These are phyloP conservation scores for Paralvinella palmiformis DNA, from an alignment of 1,140 invertebrate species.

Conservation along the genomic window DNA sequence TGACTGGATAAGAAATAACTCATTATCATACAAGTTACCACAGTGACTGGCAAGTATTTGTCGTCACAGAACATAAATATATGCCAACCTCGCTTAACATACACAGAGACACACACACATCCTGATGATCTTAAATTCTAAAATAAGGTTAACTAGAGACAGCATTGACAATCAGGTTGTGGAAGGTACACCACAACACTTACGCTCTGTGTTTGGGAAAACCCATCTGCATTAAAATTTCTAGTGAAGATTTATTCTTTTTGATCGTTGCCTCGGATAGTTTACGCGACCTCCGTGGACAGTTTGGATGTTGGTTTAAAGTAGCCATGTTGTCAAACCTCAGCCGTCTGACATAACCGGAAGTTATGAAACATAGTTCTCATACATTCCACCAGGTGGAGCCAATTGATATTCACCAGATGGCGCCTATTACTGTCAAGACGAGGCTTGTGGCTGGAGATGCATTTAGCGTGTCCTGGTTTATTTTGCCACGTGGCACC, in stretches of 20 bases:
- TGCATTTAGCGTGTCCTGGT: no score
- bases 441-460: no score
- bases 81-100: not conserved
- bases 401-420: no score
- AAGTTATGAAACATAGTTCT: no score
- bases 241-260: constrained; percentile 57
- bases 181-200: constrained; percentile 42
- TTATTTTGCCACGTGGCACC: no score
- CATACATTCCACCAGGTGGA: no score
- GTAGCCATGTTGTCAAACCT: no score
- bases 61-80: not conserved
- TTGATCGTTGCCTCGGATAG: constrained; percentile 15
- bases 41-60: not conserved
- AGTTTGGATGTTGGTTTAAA: no score
- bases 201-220: constrained; percentile 80
- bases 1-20: no score
- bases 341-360: no score
- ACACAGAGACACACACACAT: not conserved
- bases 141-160: not conserved
- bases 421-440: no score
- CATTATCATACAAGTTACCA: not conserved
- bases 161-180: not conserved
- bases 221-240: constrained; percentile 78
- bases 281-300: no score
- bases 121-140: not conserved